Conservation (phyloP, 1,140 invertebrate species). For the Calephelis nemesis region DNA sequence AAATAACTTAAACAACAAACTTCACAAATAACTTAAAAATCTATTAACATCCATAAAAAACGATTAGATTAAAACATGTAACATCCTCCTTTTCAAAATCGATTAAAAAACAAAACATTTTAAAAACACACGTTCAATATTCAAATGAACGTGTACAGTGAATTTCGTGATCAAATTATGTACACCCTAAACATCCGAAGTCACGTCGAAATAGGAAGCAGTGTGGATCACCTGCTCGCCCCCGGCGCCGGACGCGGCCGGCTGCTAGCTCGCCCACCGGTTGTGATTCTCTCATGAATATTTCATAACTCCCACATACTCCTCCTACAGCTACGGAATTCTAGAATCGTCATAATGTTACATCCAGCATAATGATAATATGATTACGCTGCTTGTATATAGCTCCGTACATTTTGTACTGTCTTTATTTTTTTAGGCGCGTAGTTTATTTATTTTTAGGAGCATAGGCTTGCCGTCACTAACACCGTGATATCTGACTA, state of each 20-base stretch:
- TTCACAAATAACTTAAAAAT: too few relatives aligned
- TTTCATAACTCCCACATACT: slow-evolving; percentile 1
- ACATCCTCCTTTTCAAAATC: too few relatives aligned
- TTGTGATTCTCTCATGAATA: slow-evolving; percentile 10
- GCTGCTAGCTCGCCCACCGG: slow-evolving; percentile 7
- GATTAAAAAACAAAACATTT: background rate
- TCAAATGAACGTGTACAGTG: slow-evolving; percentile 3
- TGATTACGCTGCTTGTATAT: too few relatives aligned
- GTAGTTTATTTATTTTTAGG: too few relatives aligned
- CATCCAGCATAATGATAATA: too few relatives aligned
- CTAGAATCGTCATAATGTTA: background rate
- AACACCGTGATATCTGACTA: too few relatives aligned
- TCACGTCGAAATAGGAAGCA: slow-evolving; percentile 13
- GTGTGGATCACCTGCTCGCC: slow-evolving; percentile 16
- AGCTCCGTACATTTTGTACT: too few relatives aligned
- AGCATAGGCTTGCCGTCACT: too few relatives aligned
- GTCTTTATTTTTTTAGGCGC: too few relatives aligned
- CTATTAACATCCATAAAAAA: too few relatives aligned
- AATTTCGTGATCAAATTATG: slow-evolving; percentile 16
- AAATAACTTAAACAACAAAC: too few relatives aligned
- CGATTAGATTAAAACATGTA: too few relatives aligned
- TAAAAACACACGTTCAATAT: slow-evolving; percentile 2
- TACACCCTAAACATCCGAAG: slow-evolving; percentile 12
- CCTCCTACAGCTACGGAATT: background rate
- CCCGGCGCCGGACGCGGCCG: slow-evolving; percentile 6